Evolutionary conservation across 2,888 invertebrate genomes (phyloP).

Genomic region (Scrobipalpa costella): DNA sequence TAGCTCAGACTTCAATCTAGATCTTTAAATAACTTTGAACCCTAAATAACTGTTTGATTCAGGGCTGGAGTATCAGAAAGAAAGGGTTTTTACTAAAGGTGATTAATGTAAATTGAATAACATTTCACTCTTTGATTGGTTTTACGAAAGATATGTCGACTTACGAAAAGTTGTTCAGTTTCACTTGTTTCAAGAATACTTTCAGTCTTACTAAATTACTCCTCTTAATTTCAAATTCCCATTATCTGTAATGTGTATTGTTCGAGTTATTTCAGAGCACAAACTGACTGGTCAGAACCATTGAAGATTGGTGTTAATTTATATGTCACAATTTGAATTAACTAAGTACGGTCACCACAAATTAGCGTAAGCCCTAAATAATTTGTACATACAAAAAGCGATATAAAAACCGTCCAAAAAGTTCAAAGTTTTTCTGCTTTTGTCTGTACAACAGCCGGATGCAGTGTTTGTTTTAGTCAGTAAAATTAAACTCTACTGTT

Average conservation of each 20-base stretch:
- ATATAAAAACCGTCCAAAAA: too few species aligned
- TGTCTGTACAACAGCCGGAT: too few species aligned
- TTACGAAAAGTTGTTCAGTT: too few species aligned
- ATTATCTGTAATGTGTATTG: too few species aligned
- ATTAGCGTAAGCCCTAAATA: too few species aligned
- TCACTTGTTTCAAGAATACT: background rate
- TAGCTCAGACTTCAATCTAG: background rate
- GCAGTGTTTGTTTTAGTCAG: too few species aligned
- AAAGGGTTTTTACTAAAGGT: too few species aligned
- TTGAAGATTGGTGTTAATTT: slow-evolving; percentile 43
- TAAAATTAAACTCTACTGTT: too few species aligned
- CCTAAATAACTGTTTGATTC: background rate
- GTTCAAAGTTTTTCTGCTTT: too few species aligned
- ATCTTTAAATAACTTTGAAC: background rate
- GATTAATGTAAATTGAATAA: background rate
- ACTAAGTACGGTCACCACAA: background rate
- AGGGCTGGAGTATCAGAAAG: background rate
- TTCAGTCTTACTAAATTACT: slow-evolving; percentile 15
- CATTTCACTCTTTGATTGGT: background rate
- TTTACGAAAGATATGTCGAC: too few species aligned
- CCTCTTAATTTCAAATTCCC: background rate
- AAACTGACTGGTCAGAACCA: slow-evolving; percentile 4
- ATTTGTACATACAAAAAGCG: too few species aligned
- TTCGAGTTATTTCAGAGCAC: background rate
- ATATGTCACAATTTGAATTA: background rate